phyloP scores from a whole-genome alignment of 2,888 invertebrate species.

The Tachystola acroxantha region DNA sequence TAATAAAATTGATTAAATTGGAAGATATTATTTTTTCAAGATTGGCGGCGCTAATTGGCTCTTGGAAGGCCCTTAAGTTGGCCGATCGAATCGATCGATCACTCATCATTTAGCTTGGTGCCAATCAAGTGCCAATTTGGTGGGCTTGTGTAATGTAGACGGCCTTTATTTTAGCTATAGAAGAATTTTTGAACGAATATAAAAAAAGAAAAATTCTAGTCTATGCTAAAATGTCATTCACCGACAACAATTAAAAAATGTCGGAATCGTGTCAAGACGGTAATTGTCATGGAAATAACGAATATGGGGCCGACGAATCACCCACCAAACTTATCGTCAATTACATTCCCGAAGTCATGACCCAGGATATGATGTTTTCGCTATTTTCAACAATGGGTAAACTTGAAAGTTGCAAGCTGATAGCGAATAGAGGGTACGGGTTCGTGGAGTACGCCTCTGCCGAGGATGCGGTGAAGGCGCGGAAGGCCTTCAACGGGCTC shows the following conservation, averaged over 20 bases:
- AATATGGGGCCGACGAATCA: slow-evolving; percentile 76
- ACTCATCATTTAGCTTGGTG: no score
- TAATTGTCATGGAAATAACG: slow-evolving; percentile 78
- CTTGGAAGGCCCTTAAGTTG: no score
- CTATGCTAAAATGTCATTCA: slow-evolving; percentile 70
- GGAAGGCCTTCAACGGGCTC: slow-evolving; percentile 73
- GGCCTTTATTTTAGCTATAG: no score
- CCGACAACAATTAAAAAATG: slow-evolving; percentile 80
- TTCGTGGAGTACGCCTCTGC: slow-evolving; percentile 75
- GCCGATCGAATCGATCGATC: no score
- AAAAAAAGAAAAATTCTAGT: slow-evolving; percentile 30
- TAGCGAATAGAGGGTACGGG: slow-evolving; percentile 76
- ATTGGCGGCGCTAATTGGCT: no score
- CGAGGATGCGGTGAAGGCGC: slow-evolving; percentile 72
- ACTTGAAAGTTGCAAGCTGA: slow-evolving; percentile 78
- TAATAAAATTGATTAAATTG: no score
- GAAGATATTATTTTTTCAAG: no score
- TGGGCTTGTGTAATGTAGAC: no score
- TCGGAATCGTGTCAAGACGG: slow-evolving; percentile 79
- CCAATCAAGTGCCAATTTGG: no score
- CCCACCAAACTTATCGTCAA: slow-evolving; percentile 78
- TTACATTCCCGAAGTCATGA: slow-evolving; percentile 79
- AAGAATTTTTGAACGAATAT: slow-evolving; percentile 49
- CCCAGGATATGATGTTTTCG: slow-evolving; percentile 78
- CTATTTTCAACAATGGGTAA: slow-evolving; percentile 77